Evolutionary conservation across 2,797 vertebrate species (phyloP), one percentile per base, ranked within the genome.

Genomic region (Pseudomugil gertrudae): DNA sequence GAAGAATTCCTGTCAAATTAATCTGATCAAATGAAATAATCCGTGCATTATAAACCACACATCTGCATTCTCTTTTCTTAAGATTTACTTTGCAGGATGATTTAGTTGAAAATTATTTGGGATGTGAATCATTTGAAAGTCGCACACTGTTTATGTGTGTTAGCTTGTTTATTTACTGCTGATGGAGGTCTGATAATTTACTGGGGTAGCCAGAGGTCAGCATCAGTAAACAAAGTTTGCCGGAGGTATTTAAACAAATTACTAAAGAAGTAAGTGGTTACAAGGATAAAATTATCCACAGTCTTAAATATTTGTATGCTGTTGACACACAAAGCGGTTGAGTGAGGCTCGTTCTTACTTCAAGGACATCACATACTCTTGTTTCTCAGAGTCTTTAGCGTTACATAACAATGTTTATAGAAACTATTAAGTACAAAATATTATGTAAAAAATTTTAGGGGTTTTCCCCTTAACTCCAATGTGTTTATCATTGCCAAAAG

Each of bases 101-200:
- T 24, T 23, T 11, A 24, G 13, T 5, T 51, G 48, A 26, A 19
- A 43, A 43, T 15, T 19, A 43, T n/a, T n/a, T 19, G 6, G 6
- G 17, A 43, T 43, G 19, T 19, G 40, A 43, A 43, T 43, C 6
- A n/a, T 43, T 43, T 43, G 4, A 40, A 40, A 19, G 6, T 43
- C 17, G 8, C 40, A 43, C 6, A 8, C 40, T 43, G 40, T 43
- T 40, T 43, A 43, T n/a, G 40, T 6, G 36, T 47, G 30, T 67
- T 55, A 32, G 68, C n/a, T 29, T 30, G 54, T 52, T 66, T 52
- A 57, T 77, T 77, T 63, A 53, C 1, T 40, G 33, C 26, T 63
- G 4, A 27, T 17, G 24, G 4, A 36, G 19, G 27, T 29, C 51
- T 54, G 17, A 43, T 52, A 3, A 14, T 27, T 51, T 10, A 15